A percentile compares a stretch with the other conserved stretches of the same genome.
Evolutionary conservation across 2,113 vertebrate genomes (phyloP).

Genomic region (Malurus elegans): DNA sequence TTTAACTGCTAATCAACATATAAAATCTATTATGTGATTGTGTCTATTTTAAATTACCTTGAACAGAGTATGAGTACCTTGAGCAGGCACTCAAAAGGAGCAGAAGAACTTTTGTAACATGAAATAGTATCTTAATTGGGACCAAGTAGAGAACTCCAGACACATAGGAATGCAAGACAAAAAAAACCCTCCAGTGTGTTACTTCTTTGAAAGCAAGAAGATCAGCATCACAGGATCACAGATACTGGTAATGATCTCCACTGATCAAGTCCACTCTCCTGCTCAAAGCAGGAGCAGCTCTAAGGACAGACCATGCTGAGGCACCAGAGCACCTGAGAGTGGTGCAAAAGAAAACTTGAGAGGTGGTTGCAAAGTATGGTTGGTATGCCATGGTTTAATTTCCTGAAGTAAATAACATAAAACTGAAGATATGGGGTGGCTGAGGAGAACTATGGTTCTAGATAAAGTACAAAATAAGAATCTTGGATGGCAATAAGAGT

Average conservation of each 20-base stretch:
- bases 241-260: not conserved
- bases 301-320: not conserved
- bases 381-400: not conserved
- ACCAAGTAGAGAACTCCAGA: not conserved
- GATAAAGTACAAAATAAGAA: not conserved
- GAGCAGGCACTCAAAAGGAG: not conserved
- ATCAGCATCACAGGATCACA: not conserved
- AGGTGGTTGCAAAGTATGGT: not conserved
- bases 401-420: not conserved
- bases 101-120: not conserved
- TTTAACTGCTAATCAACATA: not conserved
- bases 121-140: not conserved
- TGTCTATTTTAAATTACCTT: not conserved
- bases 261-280: not conserved
- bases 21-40: not conserved
- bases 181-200: not conserved
- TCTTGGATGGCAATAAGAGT: not conserved
- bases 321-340: not conserved
- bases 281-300: not conserved
- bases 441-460: not conserved
- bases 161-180: not conserved
- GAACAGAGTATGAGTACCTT: not conserved
- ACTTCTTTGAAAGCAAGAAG: not conserved
- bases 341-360: not conserved
- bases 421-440: not conserved